Percentiles rank a stretch among this genome's conserved stretches.
These are phyloP conservation scores for Xiphias gladius DNA, from an alignment of 2,113 vertebrate genomes.

Conservation along the genomic window DNA sequence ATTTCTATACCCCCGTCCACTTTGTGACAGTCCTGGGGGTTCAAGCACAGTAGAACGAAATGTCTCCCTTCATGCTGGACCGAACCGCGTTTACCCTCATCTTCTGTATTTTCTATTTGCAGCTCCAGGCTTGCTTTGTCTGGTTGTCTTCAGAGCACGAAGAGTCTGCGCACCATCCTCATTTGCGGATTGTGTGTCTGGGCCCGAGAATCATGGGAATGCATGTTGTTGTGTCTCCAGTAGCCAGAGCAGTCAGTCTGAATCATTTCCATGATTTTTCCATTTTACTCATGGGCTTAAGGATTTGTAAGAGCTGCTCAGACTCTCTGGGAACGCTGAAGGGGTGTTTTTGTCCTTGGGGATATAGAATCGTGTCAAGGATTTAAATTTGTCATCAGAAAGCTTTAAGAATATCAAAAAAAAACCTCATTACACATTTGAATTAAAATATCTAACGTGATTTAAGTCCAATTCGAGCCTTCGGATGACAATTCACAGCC, in stretches of 20 bases:
- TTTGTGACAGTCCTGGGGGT: background rate
- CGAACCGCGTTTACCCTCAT: constrained; percentile 44
- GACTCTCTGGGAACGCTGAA: background rate
- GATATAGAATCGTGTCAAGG: constrained; percentile 14
- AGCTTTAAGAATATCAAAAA: constrained; percentile 1
- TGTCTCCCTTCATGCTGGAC: constrained; percentile 47
- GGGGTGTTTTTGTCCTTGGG: background rate
- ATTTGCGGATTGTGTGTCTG: constrained; percentile 7
- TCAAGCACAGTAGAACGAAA: constrained; percentile 40
- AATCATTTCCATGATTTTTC: constrained; percentile 37
- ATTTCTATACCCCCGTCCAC: background rate
- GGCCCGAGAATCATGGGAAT: constrained; percentile 56
- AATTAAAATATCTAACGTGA: background rate
- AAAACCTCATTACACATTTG: constrained; percentile 1
- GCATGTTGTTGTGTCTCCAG: constrained; percentile 40
- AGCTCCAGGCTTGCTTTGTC: constrained; percentile 55
- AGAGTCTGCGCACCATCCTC: constrained; percentile 13
- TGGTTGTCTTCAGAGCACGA: constrained; percentile 29
- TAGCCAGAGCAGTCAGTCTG: constrained; percentile 37
- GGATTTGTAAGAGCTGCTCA: constrained; percentile 10
- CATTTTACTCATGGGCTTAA: constrained; percentile 14
- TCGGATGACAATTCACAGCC: background rate
- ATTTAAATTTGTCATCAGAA: no score
- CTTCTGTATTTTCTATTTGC: no score
- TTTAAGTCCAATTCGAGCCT: background rate